Base-by-base conservation (phyloP, 2,888 invertebrate genomes). In the Mechanitis messenoides region DNA sequence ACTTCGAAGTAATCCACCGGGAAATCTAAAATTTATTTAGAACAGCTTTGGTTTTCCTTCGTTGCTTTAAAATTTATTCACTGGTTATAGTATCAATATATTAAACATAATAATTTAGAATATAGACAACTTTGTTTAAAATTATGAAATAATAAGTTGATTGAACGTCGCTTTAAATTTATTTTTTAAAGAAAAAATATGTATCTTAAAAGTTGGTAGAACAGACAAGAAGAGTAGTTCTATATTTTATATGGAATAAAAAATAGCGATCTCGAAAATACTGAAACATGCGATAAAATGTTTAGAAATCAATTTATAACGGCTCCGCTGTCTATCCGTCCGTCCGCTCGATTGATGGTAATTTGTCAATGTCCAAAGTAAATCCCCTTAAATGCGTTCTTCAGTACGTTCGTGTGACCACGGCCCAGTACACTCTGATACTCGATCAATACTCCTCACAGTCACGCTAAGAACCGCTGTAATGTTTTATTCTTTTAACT, bases 311-410 rank as follows among this genome's bases (percentile, higher is more conserved):
- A 67, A 73, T 73, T 73, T 73, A 72, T 72, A 61, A 69, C 70
- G 68, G 61, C 59, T 45, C 47, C 61, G 64, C 61, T 64, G 64
- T 64, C 66, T 58, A 61, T 70, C 74, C 71, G 72, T 70, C 76
- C 71, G 74, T 75, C 74, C 75, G 73, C 77, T 71, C 73, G 76
- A 79, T 79, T 75, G 75, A 74, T 74, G 76, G 77, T 78, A 77
- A 87, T 87, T 79, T 79, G 80, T 87, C 87, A 86, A 76, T 84
- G 87, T 87, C 87, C 74, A 61, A 71, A 75, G 75, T 81, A 81
- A 85, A 86, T 81, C 83, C 84, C 78, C 81, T 80, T 80, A 81
- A 83, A 84, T 79, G 79, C 79, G 80, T 82, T 83, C 83, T 84
- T 82, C 83, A 83, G 83, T 81, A 79, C 80, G 80, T 70, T 72